These are phyloP conservation scores for Dinomys branickii DNA, from an alignment of 2,113 vertebrate species.

Conservation along the genomic window DNA sequence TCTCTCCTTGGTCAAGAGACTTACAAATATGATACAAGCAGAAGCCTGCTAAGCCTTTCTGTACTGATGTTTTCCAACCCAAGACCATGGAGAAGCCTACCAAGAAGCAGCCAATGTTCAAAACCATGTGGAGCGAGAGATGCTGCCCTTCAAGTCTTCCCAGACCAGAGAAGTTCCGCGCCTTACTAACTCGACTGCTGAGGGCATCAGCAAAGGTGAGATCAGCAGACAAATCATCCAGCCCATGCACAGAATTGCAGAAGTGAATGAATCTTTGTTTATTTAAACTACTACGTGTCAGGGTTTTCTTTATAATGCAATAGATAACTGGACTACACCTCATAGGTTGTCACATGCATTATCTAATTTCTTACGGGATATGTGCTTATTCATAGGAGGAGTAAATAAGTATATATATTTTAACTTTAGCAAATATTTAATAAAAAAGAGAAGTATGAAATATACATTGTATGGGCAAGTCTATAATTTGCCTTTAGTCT, in stretches of 20 bases:
- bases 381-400: not conserved
- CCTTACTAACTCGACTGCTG: not conserved
- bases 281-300: not conserved
- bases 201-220: accelerated
- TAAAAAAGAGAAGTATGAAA: not conserved
- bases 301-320: not conserved
- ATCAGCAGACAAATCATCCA: not conserved
- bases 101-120: not conserved
- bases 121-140: not conserved
- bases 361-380: constrained; percentile 13
- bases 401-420: constrained; percentile 45
- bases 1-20: not conserved
- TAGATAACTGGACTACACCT: not conserved
- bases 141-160: not conserved
- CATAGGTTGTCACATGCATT: not conserved
- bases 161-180: not conserved
- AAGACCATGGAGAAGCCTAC: not conserved
- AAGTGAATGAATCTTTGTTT: not conserved
- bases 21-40: not conserved
- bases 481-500: constrained; percentile 25
- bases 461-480: not conserved
- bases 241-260: not conserved
- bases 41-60: not conserved
- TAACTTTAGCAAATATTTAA: not conserved
- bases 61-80: not conserved